Evolutionary conservation across 2,888 invertebrate genomes (phyloP), one percentile per base, ranked within the genome.

Genomic region (Bruchidius siliquastri): DNA sequence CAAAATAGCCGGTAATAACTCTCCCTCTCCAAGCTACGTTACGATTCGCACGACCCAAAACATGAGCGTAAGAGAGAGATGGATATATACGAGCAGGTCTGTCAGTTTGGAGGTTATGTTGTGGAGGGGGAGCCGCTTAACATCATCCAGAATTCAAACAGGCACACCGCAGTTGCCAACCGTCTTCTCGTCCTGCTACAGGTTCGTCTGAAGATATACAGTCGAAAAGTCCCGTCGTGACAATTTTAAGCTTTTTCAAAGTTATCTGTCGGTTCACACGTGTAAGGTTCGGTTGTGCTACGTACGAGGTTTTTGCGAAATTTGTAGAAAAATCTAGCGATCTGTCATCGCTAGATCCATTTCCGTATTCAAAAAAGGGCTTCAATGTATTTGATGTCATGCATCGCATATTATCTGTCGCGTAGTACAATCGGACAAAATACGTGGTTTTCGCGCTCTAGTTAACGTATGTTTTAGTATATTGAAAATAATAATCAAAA

Each of bases 1-100:
- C 77, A 79, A 82, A 82, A 82, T 82, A 82, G 76, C 80, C 70
- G n/a, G 70, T 66, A 49, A 13, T 49, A 49, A 49, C 10, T 49
- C 8, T 13, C 18, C 6, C 1, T 49, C 49, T 49, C 1, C 49
- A 13, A 3, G 18, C 18, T 13, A 18, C 49, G 49, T 18, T 13
- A 49, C 18, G 6, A 18, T 49, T 49, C 1, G 8, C 18, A 13
- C 49, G 1, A 49, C 18, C 1, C 18, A 18, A 49, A 18, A 8
- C 1, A 3, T 13, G 49, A 8, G 49, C 18, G 49, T 13, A 49
- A 49, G 49, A 49, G 13, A 13, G 49, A 4, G 49, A 49, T 18
- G 49, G 49, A 49, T 49, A 49, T 49, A 49, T 49, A 49, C 18
- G 49, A 49, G 49, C 18, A 18, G 49, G 49, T 49, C 49, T 3